Conservation (phyloP, 92 coral and sea anemone genomes). For the Actinernus sp. region DNA sequence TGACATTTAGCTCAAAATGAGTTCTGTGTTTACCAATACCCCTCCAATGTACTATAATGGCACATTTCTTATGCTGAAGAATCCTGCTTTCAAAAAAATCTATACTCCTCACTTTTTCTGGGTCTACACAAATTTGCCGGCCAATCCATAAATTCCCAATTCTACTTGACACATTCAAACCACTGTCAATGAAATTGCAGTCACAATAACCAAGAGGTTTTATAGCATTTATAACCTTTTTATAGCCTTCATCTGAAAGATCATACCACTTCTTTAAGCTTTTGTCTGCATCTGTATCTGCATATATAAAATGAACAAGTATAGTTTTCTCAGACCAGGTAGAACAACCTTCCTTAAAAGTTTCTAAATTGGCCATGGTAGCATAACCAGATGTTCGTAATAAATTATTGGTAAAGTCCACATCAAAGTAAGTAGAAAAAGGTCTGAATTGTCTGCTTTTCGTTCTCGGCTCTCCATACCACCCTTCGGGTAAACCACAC, state of each 20-base stretch:
- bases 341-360: constrained; percentile 72
- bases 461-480: constrained; percentile 80
- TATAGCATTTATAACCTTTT: constrained; percentile 15
- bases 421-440: constrained; percentile 84
- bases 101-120: constrained; percentile 73
- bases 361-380: constrained; percentile 60
- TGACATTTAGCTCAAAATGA: constrained; percentile 79
- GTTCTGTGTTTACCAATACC: constrained; percentile 87
- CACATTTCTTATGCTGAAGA: constrained; percentile 67
- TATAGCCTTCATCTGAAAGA: constrained; percentile 49
- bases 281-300: constrained; percentile 59
- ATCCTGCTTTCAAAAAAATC: constrained; percentile 64
- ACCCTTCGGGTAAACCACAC: constrained; percentile 94
- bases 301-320: constrained; percentile 83
- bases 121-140: constrained; percentile 89
- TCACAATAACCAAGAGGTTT: constrained; percentile 80
- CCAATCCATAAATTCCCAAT: constrained; percentile 71
- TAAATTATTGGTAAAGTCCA: constrained; percentile 71
- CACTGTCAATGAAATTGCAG: constrained; percentile 86
- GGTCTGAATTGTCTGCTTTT: constrained; percentile 84
- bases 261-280: constrained; percentile 81
- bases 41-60: constrained; percentile 89
- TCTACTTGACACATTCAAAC: constrained; percentile 77
- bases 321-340: constrained; percentile 51
- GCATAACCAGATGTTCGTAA: constrained; percentile 70